phyloP scores from a whole-genome alignment of 2,888 invertebrate genomes.

The Oscheius sp. region DNA sequence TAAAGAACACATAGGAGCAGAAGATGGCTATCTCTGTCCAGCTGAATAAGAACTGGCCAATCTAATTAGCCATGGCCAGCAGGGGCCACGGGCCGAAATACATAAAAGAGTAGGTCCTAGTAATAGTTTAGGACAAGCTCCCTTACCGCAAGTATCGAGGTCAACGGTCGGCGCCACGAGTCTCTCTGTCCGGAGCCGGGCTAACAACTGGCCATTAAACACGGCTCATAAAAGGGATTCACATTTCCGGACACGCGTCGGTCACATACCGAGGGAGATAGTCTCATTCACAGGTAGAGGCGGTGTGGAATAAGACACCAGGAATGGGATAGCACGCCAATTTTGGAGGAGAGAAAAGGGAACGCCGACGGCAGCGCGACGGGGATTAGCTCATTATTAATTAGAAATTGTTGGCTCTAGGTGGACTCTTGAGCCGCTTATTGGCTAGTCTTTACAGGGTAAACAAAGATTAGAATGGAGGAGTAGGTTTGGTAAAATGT shows the following conservation, averaged over 20 bases:
- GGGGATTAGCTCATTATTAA: constrained; percentile 34
- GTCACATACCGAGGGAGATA: no score
- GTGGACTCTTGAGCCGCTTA: neutral
- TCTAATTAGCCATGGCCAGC: constrained; percentile 34
- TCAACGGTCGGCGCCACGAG: no score
- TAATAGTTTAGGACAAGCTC: no score
- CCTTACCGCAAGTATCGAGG: no score
- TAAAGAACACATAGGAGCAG: no score
- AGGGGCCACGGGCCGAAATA: constrained; percentile 28
- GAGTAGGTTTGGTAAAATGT: no score
- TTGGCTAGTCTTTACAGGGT: neutral
- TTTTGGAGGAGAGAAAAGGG: no score
- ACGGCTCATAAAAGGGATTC: constrained; percentile 30
- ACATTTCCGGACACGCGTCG: constrained; percentile 17
- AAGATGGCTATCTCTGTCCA: constrained; percentile 26
- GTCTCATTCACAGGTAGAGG: no score
- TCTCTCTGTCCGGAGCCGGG: neutral
- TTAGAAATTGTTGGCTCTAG: constrained; percentile 26
- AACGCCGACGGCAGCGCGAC: neutral
- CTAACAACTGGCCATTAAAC: constrained; percentile 27
- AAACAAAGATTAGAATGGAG: neutral
- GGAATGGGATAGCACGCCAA: no score
- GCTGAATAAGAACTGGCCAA: constrained; percentile 21
- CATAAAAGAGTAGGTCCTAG: constrained; percentile 26
- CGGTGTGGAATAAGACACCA: no score